phyloP scores from a whole-genome alignment of 1,140 invertebrate species.

The Trichomalopsis sarcophagae region DNA sequence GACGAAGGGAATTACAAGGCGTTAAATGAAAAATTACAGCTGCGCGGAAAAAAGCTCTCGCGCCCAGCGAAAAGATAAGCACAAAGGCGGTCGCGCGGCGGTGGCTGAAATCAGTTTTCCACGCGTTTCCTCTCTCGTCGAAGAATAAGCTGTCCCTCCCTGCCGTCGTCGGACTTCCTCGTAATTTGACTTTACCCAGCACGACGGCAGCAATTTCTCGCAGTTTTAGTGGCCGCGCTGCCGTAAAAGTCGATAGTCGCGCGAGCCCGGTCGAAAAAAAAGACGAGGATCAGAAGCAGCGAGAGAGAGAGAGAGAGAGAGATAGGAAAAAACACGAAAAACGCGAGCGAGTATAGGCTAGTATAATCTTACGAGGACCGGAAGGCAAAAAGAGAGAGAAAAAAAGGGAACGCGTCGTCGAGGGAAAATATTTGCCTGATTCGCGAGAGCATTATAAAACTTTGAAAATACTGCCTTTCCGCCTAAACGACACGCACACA shows the following conservation, averaged over 20 bases:
- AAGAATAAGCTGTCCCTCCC: slow-evolving; percentile 14
- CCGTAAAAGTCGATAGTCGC: slow-evolving; percentile 42
- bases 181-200: slow-evolving; percentile 45
- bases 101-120: slow-evolving; percentile 35
- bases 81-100: background rate
- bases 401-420: background rate
- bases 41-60: background rate
- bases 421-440: background rate
- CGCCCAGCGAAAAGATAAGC: background rate
- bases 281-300: background rate
- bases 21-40: slow-evolving; percentile 11
- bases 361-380: slow-evolving; percentile 34
- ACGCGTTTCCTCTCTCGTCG: background rate
- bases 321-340: slow-evolving; percentile 19
- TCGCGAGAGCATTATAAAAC: background rate
- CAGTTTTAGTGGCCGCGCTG: slow-evolving; percentile 26
- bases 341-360: background rate
- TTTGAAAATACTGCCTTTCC: background rate
- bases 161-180: background rate
- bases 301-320: background rate
- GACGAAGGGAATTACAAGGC: background rate
- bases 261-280: background rate
- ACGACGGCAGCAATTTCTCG: slow-evolving; percentile 22
- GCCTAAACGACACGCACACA: background rate
- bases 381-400: background rate